Evolutionary conservation across 2,888 invertebrate genomes (phyloP).

Genomic region (Listrodromus nycthemerus): DNA sequence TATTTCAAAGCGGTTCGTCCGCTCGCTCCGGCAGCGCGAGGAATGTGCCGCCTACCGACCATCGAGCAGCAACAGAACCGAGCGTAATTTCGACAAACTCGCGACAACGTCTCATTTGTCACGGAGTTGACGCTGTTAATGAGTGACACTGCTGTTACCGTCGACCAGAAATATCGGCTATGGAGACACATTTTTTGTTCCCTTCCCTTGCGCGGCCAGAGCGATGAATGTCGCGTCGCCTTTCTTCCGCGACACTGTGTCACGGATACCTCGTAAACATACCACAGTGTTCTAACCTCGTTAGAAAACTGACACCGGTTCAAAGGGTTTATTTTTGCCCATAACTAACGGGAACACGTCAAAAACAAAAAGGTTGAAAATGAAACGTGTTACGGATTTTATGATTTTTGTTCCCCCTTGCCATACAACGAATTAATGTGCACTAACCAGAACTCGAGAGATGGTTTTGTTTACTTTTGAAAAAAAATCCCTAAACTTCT

Average conservation of each 20-base stretch:
- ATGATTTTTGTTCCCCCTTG: not conserved
- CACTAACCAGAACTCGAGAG: not conserved
- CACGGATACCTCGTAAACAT: conserved; percentile 23
- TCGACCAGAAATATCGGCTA: conserved; percentile 73
- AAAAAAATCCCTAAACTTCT: not conserved
- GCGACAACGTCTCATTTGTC: conserved; percentile 84
- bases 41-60: conserved; percentile 75
- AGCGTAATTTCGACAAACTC: conserved; percentile 83
- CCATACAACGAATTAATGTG: not conserved
- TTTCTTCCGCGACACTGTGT: conserved; percentile 31
- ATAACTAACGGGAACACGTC: not conserved
- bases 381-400: conserved; percentile 7
- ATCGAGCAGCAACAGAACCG: conserved; percentile 45
- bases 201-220: conserved; percentile 48
- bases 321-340: conserved; percentile 64
- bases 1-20: conserved; percentile 80
- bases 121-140: conserved; percentile 76
- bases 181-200: conserved; percentile 72
- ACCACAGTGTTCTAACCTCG: conserved; percentile 41
- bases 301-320: conserved; percentile 52
- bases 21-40: conserved; percentile 65
- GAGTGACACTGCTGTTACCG: conserved; percentile 70
- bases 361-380: not conserved
- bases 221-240: conserved; percentile 23
- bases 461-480: not conserved